These are phyloP conservation scores for Teinopalpus imperialis DNA, from an alignment of 2,888 invertebrate genomes.

Conservation along the genomic window DNA sequence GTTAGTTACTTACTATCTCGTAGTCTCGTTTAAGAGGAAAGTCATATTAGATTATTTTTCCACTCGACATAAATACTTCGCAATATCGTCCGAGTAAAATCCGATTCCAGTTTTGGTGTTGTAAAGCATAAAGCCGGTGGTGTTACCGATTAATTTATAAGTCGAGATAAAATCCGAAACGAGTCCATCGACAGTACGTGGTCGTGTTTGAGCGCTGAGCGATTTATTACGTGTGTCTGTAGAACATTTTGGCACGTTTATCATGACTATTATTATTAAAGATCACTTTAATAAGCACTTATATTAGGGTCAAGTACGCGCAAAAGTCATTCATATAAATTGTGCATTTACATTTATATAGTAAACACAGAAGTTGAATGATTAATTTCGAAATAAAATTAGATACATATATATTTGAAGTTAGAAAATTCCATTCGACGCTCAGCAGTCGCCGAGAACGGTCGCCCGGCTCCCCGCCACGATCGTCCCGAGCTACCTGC, in stretches of 20 bases:
- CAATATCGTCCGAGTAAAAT: conserved; percentile 21
- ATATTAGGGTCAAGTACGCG: conserved; percentile 21
- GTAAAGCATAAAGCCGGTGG: conserved; percentile 29
- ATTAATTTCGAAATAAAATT: too few species aligned
- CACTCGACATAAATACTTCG: conserved; percentile 14
- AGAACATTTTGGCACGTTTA: conserved; percentile 23
- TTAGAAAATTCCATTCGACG: too few species aligned
- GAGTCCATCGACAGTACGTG: conserved; percentile 22
- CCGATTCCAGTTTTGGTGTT: conserved; percentile 28
- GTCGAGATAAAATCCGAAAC: conserved; percentile 30
- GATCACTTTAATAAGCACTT: conserved; percentile 8
- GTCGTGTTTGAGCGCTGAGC: conserved; percentile 22
- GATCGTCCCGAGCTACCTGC: too few species aligned
- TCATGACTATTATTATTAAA: conserved; percentile 8
- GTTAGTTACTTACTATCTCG: too few species aligned
- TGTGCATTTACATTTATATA: not conserved
- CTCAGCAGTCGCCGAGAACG: too few species aligned
- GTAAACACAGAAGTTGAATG: too few species aligned
- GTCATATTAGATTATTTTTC: not conserved
- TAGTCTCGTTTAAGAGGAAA: too few species aligned
- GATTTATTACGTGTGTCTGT: conserved; percentile 17
- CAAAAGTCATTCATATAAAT: not conserved
- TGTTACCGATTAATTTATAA: conserved; percentile 32
- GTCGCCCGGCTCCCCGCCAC: too few species aligned
- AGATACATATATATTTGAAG: too few species aligned